Evolutionary conservation across 2,888 invertebrate species (phyloP), one percentile per base, ranked within the genome.

Genomic region (Apotomis capreana): DNA sequence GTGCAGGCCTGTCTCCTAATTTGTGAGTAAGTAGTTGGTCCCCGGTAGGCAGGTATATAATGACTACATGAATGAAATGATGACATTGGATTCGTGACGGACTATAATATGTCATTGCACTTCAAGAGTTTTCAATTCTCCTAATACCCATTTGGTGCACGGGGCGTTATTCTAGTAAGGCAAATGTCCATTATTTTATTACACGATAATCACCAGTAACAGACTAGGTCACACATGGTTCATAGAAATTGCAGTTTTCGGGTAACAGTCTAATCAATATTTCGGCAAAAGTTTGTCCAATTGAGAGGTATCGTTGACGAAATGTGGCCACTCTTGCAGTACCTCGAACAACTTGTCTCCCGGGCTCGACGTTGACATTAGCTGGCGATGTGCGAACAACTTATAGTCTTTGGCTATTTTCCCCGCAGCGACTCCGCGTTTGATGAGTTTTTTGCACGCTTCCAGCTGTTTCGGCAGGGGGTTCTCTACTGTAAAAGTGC

Each of bases 311-410:
- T 90, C 88, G 4, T 79, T 85, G 0, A 91, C 89, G 87, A 94
- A 97, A 88, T 96, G 95, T 3, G 95, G 94, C 96, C 96, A 97
- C 51, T 90, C 94, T 80, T 94, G 94, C 4, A 97, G 94, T 71
- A 95, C 94, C 63, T 94, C 89, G 79, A 91, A 96, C 0, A 97
- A 87, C 46, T 88, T 91, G 65, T 94, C 94, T 0, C 97, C 97
- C 0, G 96, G 96, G 80, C 96, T 96, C 46, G 94, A 88, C 0
- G 96, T 95, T 0, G 94, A 90, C 5, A 94, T 92, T 15, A 96
- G 84, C 80, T 96, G 96, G 70, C 95, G 92, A 68, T 96, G 96
- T 0, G 94, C 96, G 40, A 96, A 89, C 12, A 97, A 83, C 80
- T 95, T 95, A 78, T 96, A 97, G 80, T 96, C 90, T 62, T 92